Conservation (phyloP, 1,140 invertebrate species). For the Telenomus remus region DNA sequence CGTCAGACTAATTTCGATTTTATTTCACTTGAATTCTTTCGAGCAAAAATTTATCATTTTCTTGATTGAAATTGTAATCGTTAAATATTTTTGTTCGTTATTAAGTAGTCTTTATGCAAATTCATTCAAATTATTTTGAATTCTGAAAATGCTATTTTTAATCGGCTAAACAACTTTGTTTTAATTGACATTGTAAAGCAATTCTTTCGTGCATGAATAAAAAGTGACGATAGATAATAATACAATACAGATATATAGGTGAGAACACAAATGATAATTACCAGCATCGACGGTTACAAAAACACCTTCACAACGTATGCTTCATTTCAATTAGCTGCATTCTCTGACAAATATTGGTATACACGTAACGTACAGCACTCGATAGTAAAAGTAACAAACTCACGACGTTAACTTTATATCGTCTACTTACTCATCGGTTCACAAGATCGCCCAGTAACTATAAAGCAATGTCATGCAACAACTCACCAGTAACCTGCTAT, state of each 20-base stretch:
- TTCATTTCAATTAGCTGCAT: constrained; percentile 33
- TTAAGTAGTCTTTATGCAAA: too few relatives aligned
- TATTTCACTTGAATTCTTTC: too few relatives aligned
- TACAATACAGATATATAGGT: constrained; percentile 21
- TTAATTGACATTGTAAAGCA: too few relatives aligned
- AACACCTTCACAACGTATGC: constrained; percentile 26
- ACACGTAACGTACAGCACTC: constrained; percentile 46
- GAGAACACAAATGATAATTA: constrained; percentile 30
- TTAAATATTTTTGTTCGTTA: too few relatives aligned
- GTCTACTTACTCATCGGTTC: constrained; percentile 44
- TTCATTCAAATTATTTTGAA: too few relatives aligned
- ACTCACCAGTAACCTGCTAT: constrained; percentile 41
- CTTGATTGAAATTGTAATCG: too few relatives aligned
- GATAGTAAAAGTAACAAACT: constrained; percentile 43
- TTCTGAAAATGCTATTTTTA: too few relatives aligned
- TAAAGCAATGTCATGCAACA: constrained; percentile 54
- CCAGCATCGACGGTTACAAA: constrained; percentile 35
- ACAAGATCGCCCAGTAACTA: constrained; percentile 52
- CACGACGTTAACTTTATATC: constrained; percentile 37
- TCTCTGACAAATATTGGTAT: constrained; percentile 31
- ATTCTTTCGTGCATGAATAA: too few relatives aligned
- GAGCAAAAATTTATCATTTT: too few relatives aligned
- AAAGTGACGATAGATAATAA: not conserved
- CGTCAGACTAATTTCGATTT: too few relatives aligned
- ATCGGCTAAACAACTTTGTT: too few relatives aligned